phyloP scores from a whole-genome alignment of 1,140 invertebrate species.

The Oncopodura yosiiana region DNA sequence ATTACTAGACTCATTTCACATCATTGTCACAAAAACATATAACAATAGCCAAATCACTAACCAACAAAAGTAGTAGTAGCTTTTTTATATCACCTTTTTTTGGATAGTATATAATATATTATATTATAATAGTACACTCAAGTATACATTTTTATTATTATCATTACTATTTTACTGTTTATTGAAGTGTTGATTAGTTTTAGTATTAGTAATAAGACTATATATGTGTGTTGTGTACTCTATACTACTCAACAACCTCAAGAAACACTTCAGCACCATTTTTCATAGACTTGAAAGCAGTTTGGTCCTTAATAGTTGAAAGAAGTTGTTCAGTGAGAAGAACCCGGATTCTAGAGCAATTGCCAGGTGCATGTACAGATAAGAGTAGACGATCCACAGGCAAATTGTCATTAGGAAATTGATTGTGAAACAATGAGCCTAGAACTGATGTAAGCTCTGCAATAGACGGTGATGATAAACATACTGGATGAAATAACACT shows the following conservation, averaged over 20 bases:
- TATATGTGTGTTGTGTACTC: too few species aligned
- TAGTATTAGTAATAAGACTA: too few species aligned
- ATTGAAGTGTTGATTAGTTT: too few species aligned
- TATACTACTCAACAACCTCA: slow-evolving; percentile 29
- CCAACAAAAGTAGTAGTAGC: too few species aligned
- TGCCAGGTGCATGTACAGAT: slow-evolving; percentile 26
- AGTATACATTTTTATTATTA: too few species aligned
- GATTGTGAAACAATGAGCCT: slow-evolving; percentile 21
- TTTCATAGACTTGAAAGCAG: slow-evolving; percentile 30
- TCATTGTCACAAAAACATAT: too few species aligned
- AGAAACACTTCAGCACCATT: slow-evolving; percentile 26
- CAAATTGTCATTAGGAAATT: slow-evolving; percentile 15
- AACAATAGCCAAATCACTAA: too few species aligned
- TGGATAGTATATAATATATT: too few species aligned
- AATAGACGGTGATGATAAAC: slow-evolving; percentile 32
- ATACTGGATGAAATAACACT: slow-evolving; percentile 31
- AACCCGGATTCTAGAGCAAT: slow-evolving; percentile 20
- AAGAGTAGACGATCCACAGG: slow-evolving; percentile 30
- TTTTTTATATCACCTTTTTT: too few species aligned
- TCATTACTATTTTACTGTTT: too few species aligned
- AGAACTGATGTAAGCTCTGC: slow-evolving; percentile 30
- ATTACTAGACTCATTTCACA: too few species aligned
- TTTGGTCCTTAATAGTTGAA: slow-evolving; percentile 35
- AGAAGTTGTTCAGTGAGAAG: slow-evolving; percentile 32
- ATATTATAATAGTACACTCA: too few species aligned